Percentiles rank a stretch among this genome's conserved stretches.
These are phyloP conservation scores for Cettia cetti DNA, from an alignment of 2,113 vertebrate species.

Conservation along the genomic window DNA sequence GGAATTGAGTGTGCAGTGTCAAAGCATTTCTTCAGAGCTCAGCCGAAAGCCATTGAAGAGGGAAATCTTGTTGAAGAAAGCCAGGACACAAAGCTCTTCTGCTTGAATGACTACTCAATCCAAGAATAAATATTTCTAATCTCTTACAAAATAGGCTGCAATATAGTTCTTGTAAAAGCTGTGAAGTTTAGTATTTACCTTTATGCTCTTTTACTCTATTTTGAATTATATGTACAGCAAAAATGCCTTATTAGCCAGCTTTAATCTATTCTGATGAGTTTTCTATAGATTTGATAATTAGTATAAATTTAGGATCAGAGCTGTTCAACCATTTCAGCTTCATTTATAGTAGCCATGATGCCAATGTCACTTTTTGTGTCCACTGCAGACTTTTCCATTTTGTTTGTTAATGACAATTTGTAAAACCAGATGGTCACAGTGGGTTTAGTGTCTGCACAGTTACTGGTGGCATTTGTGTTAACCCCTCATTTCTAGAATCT, in stretches of 20 bases:
- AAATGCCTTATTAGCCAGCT: background rate
- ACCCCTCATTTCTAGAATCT: background rate
- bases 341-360: background rate
- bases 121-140: background rate
- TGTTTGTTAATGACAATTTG: background rate
- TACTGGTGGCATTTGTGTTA: background rate
- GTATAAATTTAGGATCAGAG: background rate
- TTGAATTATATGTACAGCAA: background rate
- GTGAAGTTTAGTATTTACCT: background rate
- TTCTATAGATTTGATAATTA: background rate
- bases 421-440: background rate
- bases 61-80: background rate
- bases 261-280: background rate
- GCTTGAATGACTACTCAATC: background rate
- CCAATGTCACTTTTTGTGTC: background rate
- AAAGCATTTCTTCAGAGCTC: background rate
- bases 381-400: background rate
- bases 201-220: background rate
- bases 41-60: background rate
- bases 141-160: background rate
- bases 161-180: background rate
- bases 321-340: background rate
- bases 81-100: background rate
- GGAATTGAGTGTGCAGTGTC: background rate
- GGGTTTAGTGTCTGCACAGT: background rate